phyloP scores from a whole-genome alignment of 1,140 invertebrate species.

The Brachionus rubens region DNA sequence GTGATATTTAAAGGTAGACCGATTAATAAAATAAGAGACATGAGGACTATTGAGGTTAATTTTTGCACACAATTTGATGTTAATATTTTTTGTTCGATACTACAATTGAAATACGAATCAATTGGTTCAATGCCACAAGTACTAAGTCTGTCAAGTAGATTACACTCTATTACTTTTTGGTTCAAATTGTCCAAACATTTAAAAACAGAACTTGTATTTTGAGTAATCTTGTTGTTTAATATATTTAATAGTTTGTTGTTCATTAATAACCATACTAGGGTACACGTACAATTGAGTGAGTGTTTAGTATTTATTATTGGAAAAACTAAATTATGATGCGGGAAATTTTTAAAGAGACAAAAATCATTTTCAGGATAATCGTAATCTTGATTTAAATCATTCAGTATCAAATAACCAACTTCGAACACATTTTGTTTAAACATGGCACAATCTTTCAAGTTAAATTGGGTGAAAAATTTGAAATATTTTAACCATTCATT shows the following conservation, averaged over 20 bases:
- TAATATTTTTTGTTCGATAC: not conserved
- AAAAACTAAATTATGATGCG: not conserved
- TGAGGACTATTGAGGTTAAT: not conserved
- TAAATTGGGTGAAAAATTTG: not conserved
- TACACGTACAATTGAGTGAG: not conserved
- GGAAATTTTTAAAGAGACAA: not conserved
- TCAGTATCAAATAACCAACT: conserved; percentile 4
- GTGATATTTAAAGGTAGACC: not conserved
- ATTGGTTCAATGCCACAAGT: not conserved
- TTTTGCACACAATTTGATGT: not conserved
- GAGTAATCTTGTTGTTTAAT: not conserved
- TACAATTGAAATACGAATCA: not conserved
- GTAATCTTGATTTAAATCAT: not conserved
- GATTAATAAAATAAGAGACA: not conserved
- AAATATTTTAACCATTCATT: not conserved
- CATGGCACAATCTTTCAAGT: not conserved
- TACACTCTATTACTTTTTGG: not conserved
- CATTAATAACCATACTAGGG: not conserved
- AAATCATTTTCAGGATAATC: conserved; percentile 15
- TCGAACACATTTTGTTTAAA: not conserved
- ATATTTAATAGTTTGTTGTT: not conserved
- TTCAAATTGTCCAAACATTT: not conserved
- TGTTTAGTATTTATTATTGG: not conserved
- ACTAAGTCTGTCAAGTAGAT: not conserved
- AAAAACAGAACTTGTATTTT: not conserved